Evolutionary conservation across 2,888 invertebrate genomes (phyloP).

Genomic region (Xanthia togata): DNA sequence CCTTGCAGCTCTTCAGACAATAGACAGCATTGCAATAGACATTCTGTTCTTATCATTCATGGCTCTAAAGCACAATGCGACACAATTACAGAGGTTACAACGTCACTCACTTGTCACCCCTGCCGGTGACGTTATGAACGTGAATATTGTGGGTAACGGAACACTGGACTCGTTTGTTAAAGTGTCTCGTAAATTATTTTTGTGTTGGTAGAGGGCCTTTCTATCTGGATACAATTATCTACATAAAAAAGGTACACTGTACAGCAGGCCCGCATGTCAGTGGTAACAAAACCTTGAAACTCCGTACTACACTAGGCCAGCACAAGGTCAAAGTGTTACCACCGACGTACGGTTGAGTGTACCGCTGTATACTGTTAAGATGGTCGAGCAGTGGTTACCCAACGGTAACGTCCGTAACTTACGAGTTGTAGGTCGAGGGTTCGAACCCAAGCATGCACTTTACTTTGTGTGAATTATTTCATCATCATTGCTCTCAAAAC

Average conservation of each 20-base stretch:
- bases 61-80: conserved; percentile 11
- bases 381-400: no score
- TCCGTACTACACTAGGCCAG: no score
- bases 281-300: no score
- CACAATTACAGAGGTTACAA: conserved; percentile 4
- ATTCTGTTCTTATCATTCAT: conserved; percentile 6
- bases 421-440: no score
- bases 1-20: conserved; percentile 8
- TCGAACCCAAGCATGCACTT: no score
- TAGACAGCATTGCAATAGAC: background rate
- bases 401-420: no score
- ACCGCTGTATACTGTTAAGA: no score
- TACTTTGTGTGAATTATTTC: no score
- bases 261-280: no score
- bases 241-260: background rate
- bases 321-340: no score
- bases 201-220: background rate
- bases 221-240: background rate
- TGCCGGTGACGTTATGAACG: background rate
- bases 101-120: background rate
- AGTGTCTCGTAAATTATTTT: background rate
- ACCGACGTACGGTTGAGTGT: no score
- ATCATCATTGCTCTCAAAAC: no score
- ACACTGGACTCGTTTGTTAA: background rate
- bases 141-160: background rate